These are phyloP conservation scores for Tribolium madens DNA, from an alignment of 1,140 invertebrate species.

Conservation along the genomic window DNA sequence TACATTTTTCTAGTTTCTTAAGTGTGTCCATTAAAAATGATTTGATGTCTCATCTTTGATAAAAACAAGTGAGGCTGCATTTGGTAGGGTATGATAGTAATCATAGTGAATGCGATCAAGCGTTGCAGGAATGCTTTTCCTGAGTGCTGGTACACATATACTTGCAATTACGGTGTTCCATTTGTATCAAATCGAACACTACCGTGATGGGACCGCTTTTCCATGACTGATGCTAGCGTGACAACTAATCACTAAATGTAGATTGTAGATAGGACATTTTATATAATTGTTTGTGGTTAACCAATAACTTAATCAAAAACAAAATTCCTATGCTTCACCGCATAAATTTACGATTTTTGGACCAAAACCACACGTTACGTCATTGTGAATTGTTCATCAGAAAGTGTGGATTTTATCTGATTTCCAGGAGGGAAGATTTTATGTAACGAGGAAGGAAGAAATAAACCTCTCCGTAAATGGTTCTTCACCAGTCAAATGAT, in stretches of 20 bases:
- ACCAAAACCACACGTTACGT: neutral
- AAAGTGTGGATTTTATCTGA: neutral
- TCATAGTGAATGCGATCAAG: constrained; percentile 37
- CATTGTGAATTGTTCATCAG: neutral
- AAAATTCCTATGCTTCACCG: neutral
- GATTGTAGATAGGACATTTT: neutral
- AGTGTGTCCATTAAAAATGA: neutral
- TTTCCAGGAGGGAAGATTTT: neutral
- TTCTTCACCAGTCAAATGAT: too few relatives aligned
- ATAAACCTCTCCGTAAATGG: too few relatives aligned
- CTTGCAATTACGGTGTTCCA: neutral
- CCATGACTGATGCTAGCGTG: neutral
- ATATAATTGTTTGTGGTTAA: constrained; percentile 28
- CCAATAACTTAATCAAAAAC: constrained; percentile 21
- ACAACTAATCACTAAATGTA: constrained; percentile 19
- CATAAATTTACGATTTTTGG: constrained; percentile 12
- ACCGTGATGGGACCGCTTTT: constrained; percentile 24
- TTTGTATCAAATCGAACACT: neutral
- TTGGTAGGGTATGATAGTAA: constrained; percentile 21
- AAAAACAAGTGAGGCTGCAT: constrained; percentile 21
- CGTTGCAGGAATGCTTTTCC: constrained; percentile 38
- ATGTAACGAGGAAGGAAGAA: too few relatives aligned
- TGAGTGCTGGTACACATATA: constrained; percentile 19
- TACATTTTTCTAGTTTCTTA: neutral
- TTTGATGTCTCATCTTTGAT: neutral